A percentile compares a stretch with the other conserved stretches of the same genome.
These are phyloP conservation scores for Furnarius figulus DNA, from an alignment of 2,113 vertebrate species.

Conservation along the genomic window DNA sequence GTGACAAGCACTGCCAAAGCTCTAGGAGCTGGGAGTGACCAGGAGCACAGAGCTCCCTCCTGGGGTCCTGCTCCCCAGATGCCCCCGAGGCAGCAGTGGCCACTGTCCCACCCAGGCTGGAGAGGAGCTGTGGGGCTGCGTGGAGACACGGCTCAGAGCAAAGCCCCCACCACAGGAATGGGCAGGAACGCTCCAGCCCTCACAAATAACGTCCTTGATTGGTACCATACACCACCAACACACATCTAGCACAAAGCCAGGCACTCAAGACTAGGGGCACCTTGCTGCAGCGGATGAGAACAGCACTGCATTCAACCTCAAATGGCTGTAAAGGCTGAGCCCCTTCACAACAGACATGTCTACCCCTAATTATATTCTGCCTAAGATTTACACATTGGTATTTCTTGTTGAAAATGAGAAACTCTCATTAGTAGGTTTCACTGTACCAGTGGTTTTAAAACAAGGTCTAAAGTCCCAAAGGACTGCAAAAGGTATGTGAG, in stretches of 20 bases:
- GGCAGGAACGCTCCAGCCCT: neutral
- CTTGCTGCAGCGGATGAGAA: neutral
- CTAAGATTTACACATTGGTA: neutral
- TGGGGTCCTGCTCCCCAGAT: neutral
- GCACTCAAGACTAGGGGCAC: neutral
- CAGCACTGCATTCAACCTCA: neutral
- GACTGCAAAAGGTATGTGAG: neutral
- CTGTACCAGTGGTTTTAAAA: neutral
- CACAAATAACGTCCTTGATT: accelerated
- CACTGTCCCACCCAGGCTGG: accelerated
- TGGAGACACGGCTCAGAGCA: neutral
- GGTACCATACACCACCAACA: neutral
- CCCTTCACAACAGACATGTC: neutral
- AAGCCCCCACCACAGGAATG: accelerated
- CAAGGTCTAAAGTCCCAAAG: neutral
- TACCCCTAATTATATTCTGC: neutral
- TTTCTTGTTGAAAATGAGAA: neutral
- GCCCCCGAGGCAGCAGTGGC: accelerated
- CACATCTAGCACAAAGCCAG: neutral
- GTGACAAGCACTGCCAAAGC: neutral
- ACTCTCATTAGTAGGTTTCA: neutral
- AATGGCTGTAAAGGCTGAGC: neutral
- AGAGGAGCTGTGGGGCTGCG: accelerated
- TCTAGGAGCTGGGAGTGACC: neutral
- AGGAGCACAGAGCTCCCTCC: neutral